phyloP scores from a whole-genome alignment of 2,888 invertebrate species.

The Drosophila histrio region DNA sequence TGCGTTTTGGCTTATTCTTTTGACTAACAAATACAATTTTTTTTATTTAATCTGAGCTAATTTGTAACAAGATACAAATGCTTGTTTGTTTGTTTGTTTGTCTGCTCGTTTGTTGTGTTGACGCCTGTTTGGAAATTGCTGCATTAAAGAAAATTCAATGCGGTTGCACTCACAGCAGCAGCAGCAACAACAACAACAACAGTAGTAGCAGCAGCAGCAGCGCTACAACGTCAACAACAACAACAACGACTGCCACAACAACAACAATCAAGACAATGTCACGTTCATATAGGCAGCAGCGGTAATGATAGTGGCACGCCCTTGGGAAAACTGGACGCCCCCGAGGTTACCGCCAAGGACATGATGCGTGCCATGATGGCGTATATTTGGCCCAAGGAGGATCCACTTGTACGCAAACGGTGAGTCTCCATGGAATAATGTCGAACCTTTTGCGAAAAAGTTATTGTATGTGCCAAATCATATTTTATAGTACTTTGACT shows the following conservation, averaged over 20 bases:
- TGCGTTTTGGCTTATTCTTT: slow-evolving; percentile 22
- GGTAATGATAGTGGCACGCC: slow-evolving; percentile 84
- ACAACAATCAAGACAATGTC: slow-evolving; percentile 88
- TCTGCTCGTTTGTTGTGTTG: slow-evolving; percentile 83
- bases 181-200: slow-evolving; percentile 36
- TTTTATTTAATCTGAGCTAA: slow-evolving; percentile 32
- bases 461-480: no score
- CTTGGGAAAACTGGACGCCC: slow-evolving; percentile 87
- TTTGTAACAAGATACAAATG: slow-evolving; percentile 31
- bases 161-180: slow-evolving; percentile 79
- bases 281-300: slow-evolving; percentile 94
- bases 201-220: slow-evolving; percentile 15
- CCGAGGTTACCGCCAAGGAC: slow-evolving; percentile 88
- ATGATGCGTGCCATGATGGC: slow-evolving; percentile 95
- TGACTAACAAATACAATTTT: slow-evolving; percentile 46
- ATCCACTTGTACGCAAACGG: slow-evolving; percentile 82
- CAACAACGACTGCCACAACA: slow-evolving; percentile 54
- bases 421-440: slow-evolving; percentile 42
- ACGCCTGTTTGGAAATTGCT: slow-evolving; percentile 83
- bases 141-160: slow-evolving; percentile 83
- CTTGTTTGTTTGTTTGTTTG: slow-evolving; percentile 59
- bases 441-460: no score
- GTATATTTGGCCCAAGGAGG: slow-evolving; percentile 97
- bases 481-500: no score
- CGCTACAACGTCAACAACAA: slow-evolving; percentile 49